phyloP scores from a whole-genome alignment of 2,797 vertebrate species.

The Microchirus variegatus region DNA sequence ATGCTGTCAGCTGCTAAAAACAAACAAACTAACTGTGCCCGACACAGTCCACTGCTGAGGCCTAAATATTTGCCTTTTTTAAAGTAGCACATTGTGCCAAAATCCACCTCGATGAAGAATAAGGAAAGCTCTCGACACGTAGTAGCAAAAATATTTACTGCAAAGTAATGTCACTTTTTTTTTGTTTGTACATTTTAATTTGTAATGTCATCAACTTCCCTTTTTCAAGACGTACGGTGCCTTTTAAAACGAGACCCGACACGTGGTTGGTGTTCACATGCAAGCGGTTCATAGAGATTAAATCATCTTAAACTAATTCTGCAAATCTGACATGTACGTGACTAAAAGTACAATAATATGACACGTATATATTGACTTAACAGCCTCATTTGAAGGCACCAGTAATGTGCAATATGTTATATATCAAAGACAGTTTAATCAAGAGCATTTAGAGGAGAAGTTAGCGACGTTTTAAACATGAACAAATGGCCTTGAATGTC shows the following conservation, averaged over 20 bases:
- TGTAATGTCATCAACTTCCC: constrained; percentile 25
- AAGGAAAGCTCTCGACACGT: constrained; percentile 40
- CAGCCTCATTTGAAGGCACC: neutral
- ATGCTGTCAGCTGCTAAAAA: constrained; percentile 19
- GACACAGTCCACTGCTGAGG: constrained; percentile 4
- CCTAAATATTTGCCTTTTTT: constrained; percentile 49
- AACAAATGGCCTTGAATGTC: constrained; percentile 30
- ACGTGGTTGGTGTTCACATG: too few species aligned
- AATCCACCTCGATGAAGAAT: constrained; percentile 42
- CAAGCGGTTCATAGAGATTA: too few species aligned
- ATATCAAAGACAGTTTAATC: constrained; percentile 12
- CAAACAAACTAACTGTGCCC: constrained; percentile 16
- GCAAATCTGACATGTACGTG: too few species aligned
- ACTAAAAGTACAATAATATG: too few species aligned
- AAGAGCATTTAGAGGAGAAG: constrained; percentile 6
- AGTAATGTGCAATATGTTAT: constrained; percentile 61
- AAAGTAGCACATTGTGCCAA: constrained; percentile 55
- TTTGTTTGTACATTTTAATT: constrained; percentile 26
- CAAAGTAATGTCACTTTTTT: constrained; percentile 28
- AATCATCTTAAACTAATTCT: too few species aligned
- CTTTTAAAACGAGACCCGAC: too few species aligned
- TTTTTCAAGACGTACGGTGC: constrained; percentile 15
- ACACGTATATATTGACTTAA: too few species aligned
- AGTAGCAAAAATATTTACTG: constrained; percentile 42
- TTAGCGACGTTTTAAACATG: constrained; percentile 11